Conservation (phyloP, 1,140 invertebrate genomes). For the Mesaphorura yosii region DNA sequence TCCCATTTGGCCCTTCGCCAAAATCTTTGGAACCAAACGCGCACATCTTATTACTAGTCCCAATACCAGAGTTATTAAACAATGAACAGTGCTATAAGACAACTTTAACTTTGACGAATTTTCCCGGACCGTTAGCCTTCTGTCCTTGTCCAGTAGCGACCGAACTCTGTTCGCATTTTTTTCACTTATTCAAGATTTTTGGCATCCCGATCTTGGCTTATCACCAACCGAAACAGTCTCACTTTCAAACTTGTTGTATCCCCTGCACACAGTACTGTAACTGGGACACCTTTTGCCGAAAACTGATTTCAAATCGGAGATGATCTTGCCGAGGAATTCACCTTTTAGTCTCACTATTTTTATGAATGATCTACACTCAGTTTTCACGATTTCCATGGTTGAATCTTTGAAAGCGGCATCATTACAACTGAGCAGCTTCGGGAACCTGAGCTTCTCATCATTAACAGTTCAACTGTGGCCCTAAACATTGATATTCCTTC, state of each 20-base stretch:
- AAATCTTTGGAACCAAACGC: slow-evolving; percentile 17
- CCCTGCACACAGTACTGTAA: background rate
- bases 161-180: background rate
- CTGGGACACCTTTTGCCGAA: too few relatives aligned
- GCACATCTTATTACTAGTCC: slow-evolving; percentile 2
- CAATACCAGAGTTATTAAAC: background rate
- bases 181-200: background rate
- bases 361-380: too few relatives aligned
- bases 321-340: too few relatives aligned
- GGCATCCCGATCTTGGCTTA: background rate
- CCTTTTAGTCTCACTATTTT: too few relatives aligned
- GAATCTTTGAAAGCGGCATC: too few relatives aligned
- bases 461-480: too few relatives aligned
- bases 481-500: too few relatives aligned
- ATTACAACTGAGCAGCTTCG: too few relatives aligned
- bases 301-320: too few relatives aligned
- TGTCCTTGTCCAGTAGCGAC: background rate
- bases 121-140: background rate
- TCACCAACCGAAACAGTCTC: background rate
- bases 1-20: slow-evolving; percentile 5
- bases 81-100: background rate
- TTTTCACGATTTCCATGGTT: too few relatives aligned
- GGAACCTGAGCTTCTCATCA: too few relatives aligned
- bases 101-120: background rate
- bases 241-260: background rate